Evolutionary conservation across 1,140 invertebrate genomes (phyloP).

Genomic region (Tachypleus tridentatus): DNA sequence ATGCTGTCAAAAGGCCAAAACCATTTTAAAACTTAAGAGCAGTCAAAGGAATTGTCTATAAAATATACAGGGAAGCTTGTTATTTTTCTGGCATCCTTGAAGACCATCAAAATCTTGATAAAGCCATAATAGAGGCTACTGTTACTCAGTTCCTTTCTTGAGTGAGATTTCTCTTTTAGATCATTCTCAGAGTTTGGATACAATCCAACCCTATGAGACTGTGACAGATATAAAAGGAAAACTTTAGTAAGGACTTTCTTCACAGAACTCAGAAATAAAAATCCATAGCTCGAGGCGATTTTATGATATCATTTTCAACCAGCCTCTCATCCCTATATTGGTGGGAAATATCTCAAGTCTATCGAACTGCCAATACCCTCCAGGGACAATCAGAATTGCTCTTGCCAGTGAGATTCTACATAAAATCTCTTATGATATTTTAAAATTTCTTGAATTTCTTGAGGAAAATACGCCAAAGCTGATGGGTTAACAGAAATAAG

Average conservation of each 20-base stretch:
- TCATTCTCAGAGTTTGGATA: conserved; percentile 23
- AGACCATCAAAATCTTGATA: conserved; percentile 32
- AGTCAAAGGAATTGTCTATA: no score
- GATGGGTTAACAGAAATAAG: neutral
- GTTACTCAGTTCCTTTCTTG: no score
- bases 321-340: conserved; percentile 9
- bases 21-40: no score
- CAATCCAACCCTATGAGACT: conserved; percentile 6
- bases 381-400: neutral
- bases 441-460: conserved; percentile 2
- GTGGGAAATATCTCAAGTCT: conserved; percentile 1
- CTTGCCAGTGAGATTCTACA: neutral
- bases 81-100: conserved; percentile 23
- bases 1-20: no score
- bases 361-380: conserved; percentile 7
- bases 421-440: conserved; percentile 4
- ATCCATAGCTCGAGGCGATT: neutral
- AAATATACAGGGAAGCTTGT: no score
- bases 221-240: conserved; percentile 19
- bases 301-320: conserved; percentile 8
- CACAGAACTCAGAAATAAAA: neutral
- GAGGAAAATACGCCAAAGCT: neutral
- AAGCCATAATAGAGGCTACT: conserved; percentile 28
- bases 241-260: conserved; percentile 10
- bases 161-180: conserved; percentile 23